These are phyloP conservation scores for Melanotaenia maccullochi DNA, from an alignment of 2,797 vertebrate species.

Conservation along the genomic window DNA sequence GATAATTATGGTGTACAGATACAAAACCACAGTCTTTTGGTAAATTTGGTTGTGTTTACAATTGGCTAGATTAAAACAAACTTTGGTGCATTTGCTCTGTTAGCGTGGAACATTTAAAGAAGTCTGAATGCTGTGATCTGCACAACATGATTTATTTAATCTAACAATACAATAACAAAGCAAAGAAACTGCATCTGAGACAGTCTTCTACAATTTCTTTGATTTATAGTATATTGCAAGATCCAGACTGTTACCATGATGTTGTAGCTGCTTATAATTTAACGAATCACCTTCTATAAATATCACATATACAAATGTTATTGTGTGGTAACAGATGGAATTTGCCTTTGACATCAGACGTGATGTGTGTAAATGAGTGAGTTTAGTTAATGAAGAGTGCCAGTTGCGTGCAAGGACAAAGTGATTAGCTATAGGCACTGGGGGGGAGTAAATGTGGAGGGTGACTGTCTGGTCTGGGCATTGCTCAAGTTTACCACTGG, in stretches of 20 bases:
- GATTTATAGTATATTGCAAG: background rate
- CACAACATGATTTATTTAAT: background rate
- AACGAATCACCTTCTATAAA: background rate
- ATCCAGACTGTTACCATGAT: background rate
- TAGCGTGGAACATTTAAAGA: background rate
- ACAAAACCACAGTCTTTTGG: background rate
- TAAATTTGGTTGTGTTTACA: background rate
- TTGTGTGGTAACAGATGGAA: background rate
- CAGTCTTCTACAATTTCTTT: background rate
- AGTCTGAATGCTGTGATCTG: background rate
- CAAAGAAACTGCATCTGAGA: background rate
- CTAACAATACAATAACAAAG: background rate
- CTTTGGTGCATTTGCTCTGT: background rate
- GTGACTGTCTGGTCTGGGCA: slow-evolving; percentile 68
- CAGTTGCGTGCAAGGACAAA: slow-evolving; percentile 46
- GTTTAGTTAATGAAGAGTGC: slow-evolving; percentile 20
- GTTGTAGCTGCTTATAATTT: background rate
- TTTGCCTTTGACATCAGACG: background rate
- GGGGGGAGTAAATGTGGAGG: slow-evolving; percentile 32
- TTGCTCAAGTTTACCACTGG: slow-evolving; percentile 67
- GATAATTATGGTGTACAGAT: background rate
- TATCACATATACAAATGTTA: background rate
- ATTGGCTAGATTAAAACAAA: background rate
- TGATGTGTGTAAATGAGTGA: slow-evolving; percentile 21
- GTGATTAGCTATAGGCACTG: slow-evolving; percentile 67